A percentile compares a stretch with the other conserved stretches of the same genome.
phyloP scores from a whole-genome alignment of 37 sponge, comb jelly and placozoan genomes.

The Mnemiopsis leidyi region DNA sequence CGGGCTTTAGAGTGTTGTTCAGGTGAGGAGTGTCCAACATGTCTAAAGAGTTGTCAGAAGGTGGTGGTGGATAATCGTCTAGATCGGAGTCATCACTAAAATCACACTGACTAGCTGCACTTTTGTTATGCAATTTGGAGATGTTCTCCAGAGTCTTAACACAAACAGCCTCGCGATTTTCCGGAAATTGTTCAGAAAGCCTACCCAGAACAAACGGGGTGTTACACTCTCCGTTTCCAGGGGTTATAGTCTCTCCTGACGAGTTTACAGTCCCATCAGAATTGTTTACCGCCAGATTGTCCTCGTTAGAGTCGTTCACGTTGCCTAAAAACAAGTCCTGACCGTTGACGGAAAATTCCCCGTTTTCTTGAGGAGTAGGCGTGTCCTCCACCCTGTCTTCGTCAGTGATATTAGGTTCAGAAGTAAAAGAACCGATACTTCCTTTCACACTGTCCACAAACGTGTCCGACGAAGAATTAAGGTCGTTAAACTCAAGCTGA shows the following conservation, averaged over 20 bases:
- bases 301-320: neutral
- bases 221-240: neutral
- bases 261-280: neutral
- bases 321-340: neutral
- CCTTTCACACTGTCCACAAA: neutral
- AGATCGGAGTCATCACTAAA: neutral
- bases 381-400: conserved; percentile 1
- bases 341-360: neutral
- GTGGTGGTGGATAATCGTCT: neutral
- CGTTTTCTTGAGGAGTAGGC: neutral
- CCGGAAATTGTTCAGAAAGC: neutral
- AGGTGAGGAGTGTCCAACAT: neutral
- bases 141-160: neutral
- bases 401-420: conserved; percentile 16
- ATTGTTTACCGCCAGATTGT: conserved; percentile 2
- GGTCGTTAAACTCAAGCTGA: neutral
- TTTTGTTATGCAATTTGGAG: neutral
- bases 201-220: neutral
- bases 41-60: neutral
- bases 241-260: conserved; percentile 38
- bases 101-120: conserved; percentile 50
- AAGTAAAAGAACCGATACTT: neutral
- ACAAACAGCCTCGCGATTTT: neutral
- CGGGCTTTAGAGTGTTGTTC: conserved; percentile 1
- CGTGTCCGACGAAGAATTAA: neutral